phyloP scores from a whole-genome alignment of 2,888 invertebrate species.

The Drosophila histrio region DNA sequence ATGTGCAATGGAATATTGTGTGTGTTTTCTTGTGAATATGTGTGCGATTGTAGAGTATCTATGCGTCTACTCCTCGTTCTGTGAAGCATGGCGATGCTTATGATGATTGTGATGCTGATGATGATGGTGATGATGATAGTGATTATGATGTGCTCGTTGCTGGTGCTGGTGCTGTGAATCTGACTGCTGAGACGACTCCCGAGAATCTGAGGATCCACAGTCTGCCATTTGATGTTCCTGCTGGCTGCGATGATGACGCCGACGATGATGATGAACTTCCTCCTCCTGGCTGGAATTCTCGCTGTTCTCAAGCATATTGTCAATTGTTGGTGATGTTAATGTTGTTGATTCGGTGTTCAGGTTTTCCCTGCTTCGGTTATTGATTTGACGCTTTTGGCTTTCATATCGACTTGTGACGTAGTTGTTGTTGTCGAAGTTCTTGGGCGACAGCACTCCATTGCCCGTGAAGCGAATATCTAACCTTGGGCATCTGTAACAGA shows the following conservation, averaged over 20 bases:
- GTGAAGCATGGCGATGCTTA: constrained; percentile 53
- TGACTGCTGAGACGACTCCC: constrained; percentile 50
- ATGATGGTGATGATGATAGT: constrained; percentile 43
- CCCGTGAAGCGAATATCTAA: constrained; percentile 81
- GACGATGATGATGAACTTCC: constrained; percentile 55
- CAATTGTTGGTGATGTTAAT: constrained; percentile 73
- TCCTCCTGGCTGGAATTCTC: constrained; percentile 39
- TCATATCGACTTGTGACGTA: constrained; percentile 42
- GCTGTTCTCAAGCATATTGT: constrained; percentile 76
- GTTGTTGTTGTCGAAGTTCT: constrained; percentile 38
- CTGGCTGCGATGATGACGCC: constrained; percentile 57
- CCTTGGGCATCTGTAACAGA: constrained; percentile 78
- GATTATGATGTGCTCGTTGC: constrained; percentile 36
- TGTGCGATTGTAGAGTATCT: background rate
- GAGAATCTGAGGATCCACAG: constrained; percentile 32
- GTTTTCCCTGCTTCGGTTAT: constrained; percentile 49
- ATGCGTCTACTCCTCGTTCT: constrained; percentile 47
- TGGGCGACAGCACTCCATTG: constrained; percentile 56
- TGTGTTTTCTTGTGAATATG: background rate
- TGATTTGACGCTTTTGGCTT: constrained; percentile 64
- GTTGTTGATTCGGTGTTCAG: constrained; percentile 57
- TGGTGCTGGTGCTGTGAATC: constrained; percentile 49
- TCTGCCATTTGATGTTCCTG: constrained; percentile 26
- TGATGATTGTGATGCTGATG: constrained; percentile 61
- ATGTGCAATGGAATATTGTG: constrained; percentile 21